A percentile compares a stretch with the other conserved stretches of the same genome.
Conservation (phyloP, 2,888 invertebrate genomes). For the Chloroclystis v-ata region DNA sequence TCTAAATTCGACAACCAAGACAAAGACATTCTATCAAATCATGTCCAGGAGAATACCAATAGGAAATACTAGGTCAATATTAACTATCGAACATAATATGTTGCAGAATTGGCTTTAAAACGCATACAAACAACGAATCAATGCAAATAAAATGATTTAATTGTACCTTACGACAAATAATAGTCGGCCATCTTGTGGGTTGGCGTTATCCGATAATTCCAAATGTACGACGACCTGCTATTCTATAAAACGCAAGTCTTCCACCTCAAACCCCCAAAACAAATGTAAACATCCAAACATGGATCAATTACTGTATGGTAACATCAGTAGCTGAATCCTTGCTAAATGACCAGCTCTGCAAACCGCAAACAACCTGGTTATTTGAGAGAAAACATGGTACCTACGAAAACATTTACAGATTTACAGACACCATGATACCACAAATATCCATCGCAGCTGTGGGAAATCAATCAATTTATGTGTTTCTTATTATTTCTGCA, state of each 20-base stretch:
- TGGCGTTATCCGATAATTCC: slow-evolving; percentile 72
- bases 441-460: no score
- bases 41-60: slow-evolving; percentile 22
- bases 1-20: slow-evolving; percentile 45
- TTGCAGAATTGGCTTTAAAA: slow-evolving; percentile 29
- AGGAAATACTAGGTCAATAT: slow-evolving; percentile 28
- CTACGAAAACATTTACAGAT: not conserved
- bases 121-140: slow-evolving; percentile 34
- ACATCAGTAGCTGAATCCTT: slow-evolving; percentile 36
- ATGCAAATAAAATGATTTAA: slow-evolving; percentile 53
- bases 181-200: slow-evolving; percentile 78
- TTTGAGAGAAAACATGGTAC: slow-evolving; percentile 26
- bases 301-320: slow-evolving; percentile 32
- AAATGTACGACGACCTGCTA: slow-evolving; percentile 52
- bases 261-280: slow-evolving; percentile 39
- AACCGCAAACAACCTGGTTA: slow-evolving; percentile 61
- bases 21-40: slow-evolving; percentile 51
- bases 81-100: slow-evolving; percentile 29
- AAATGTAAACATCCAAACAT: slow-evolving; percentile 42
- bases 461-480: no score
- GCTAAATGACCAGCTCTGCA: slow-evolving; percentile 58
- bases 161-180: slow-evolving; percentile 76
- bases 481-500: no score
- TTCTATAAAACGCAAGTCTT: slow-evolving; percentile 42
- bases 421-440: not conserved